A percentile compares a stretch with the other conserved stretches of the same genome.
Evolutionary conservation across 2,888 invertebrate species (phyloP).

Genomic region (Junonia oenone): DNA sequence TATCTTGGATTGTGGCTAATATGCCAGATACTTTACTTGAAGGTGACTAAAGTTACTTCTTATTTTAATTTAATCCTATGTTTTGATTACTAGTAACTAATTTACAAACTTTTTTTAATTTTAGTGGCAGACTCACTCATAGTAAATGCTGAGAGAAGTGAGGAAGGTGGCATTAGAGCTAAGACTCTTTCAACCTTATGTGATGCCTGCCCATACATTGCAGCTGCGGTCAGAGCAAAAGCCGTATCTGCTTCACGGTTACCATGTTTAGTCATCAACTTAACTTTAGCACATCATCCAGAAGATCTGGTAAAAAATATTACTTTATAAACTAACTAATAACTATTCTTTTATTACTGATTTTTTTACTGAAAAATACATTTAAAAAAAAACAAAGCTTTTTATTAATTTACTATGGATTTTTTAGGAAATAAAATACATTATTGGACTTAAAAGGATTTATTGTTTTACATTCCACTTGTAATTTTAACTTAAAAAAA

Average conservation of each 20-base stretch:
- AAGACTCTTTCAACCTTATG: conserved; percentile 89
- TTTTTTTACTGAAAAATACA: no score
- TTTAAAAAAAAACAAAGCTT: no score
- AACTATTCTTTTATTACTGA: no score
- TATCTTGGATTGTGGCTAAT: conserved; percentile 95
- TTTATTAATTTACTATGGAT: no score
- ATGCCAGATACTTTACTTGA: conserved; percentile 96
- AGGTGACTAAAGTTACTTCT: no score
- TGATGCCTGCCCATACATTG: conserved; percentile 93
- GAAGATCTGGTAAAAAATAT: conserved; percentile 75
- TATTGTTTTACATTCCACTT: no score
- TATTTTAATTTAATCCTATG: no score
- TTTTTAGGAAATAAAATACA: no score
- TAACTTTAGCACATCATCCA: conserved; percentile 85
- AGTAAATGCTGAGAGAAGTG: conserved; percentile 90
- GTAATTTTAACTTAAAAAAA: no score
- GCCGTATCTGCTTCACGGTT: conserved; percentile 94
- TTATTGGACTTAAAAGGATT: no score
- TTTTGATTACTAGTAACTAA: neutral
- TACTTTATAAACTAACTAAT: no score
- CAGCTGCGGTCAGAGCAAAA: conserved; percentile 89
- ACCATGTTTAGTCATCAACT: conserved; percentile 91
- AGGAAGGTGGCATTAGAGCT: conserved; percentile 93
- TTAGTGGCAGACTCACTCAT: conserved; percentile 91
- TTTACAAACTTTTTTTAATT: conserved; percentile 25